Evolutionary conservation across 2,888 invertebrate species (phyloP), one percentile per base, ranked within the genome.

Genomic region (Loripinus fragilis): DNA sequence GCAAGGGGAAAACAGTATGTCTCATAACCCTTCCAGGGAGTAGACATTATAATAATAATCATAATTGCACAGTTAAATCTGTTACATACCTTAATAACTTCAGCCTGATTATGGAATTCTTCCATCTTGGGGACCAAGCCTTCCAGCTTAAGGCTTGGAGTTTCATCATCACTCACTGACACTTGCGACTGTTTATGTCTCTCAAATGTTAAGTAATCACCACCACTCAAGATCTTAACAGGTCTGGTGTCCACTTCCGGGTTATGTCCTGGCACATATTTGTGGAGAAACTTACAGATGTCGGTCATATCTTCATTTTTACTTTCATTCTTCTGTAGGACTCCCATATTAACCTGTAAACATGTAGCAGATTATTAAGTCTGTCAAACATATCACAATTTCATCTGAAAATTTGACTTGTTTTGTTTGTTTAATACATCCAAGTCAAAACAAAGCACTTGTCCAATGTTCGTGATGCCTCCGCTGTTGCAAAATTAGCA

Each of bases 71-170:
- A 42, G 17, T n/a, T n/a, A n/a, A n/a, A n/a, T n/a, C n/a, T n/a
- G n/a, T n/a, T n/a, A n/a, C n/a, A n/a, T 72, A 74, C 74, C 66
- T 74, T 55, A 10, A 74, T 60, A 3, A 74, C 15, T 41, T 78
- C 70, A 45, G 74, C 71, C 52, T 74, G 74, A 66, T 80, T 80
- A 41, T 74, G 77, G 55, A 76, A 80, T 52, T 79, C 79, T 68
- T 77, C 72, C 74, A 71, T 76, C 67, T 81, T 74, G 17, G 65
- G 74, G 5, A 77, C 48, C 10, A 81, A 55, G 3, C 75, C 75
- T 67, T 78, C 76, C n/a, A 80, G 45, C 15, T 77, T 35, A 2
- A 67, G 71, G n/a, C 67, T 50, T 17, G 77, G 77, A n/a, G 76
- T 80, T 10, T 71, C 55, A 20, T 71, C 60, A 45, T 80, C 77